These are phyloP conservation scores for Agrotis puta DNA, from an alignment of 2,888 invertebrate genomes.

Conservation along the genomic window DNA sequence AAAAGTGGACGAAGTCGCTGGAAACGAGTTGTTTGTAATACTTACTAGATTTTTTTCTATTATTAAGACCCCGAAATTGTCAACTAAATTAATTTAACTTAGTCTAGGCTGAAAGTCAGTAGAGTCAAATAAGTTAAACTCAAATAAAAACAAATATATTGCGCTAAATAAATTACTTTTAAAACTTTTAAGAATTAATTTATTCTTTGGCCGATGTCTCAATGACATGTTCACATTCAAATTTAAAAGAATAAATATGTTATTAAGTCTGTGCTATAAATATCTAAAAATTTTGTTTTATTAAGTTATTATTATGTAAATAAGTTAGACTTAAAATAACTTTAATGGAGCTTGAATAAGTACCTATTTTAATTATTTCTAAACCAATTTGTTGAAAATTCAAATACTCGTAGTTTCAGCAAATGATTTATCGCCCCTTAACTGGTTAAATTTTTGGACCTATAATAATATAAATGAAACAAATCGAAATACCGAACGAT, in stretches of 20 bases:
- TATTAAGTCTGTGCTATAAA: background rate
- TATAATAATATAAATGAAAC: no score
- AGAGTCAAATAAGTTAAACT: constrained; percentile 31
- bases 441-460: no score
- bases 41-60: background rate
- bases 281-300: background rate
- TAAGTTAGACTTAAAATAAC: background rate
- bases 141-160: constrained; percentile 23
- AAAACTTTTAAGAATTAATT: constrained; percentile 30
- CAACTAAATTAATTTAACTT: constrained; percentile 33
- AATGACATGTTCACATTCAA: constrained; percentile 13
- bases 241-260: no score
- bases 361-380: no score
- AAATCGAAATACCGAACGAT: no score
- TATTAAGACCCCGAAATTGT: background rate
- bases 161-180: constrained; percentile 33
- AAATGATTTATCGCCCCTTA: no score
- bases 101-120: constrained; percentile 31
- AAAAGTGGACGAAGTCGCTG: no score
- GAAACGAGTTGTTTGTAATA: no score
- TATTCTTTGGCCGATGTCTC: background rate
- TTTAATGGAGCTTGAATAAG: background rate
- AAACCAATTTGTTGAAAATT: no score
- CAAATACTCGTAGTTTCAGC: no score
- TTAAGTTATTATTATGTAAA: background rate